Evolutionary conservation across 1,140 invertebrate species (phyloP).

Genomic region (Pseudobourletiella spinata): DNA sequence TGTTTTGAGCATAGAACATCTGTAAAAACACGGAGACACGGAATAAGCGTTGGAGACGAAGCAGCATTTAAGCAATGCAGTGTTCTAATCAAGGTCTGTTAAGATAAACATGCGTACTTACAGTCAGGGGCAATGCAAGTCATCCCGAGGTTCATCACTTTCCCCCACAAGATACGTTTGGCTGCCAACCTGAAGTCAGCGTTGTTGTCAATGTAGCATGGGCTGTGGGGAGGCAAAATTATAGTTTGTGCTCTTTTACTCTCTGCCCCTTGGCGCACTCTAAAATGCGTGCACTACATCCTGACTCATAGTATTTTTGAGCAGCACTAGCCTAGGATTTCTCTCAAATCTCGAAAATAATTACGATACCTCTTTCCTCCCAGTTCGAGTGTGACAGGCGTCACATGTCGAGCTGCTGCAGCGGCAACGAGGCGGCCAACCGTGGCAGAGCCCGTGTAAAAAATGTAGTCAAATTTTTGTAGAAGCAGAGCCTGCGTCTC

Average conservation of each 20-base stretch:
- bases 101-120: conserved; percentile 10
- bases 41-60: neutral
- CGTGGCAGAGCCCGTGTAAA: conserved; percentile 52
- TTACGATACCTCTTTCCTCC: conserved; percentile 48
- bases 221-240: conserved; percentile 30
- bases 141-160: conserved; percentile 44
- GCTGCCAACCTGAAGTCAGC: conserved; percentile 35
- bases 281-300: no score
- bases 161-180: conserved; percentile 50
- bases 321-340: neutral
- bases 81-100: neutral
- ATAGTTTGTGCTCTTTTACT: neutral
- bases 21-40: neutral
- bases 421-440: conserved; percentile 51
- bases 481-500: conserved; percentile 49
- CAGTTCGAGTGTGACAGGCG: conserved; percentile 55
- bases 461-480: conserved; percentile 54
- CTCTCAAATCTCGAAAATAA: no score
- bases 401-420: conserved; percentile 52
- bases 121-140: conserved; percentile 54
- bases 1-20: conserved; percentile 43
- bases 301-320: neutral
- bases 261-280: no score
- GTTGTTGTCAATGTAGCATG: conserved; percentile 39
- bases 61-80: neutral